Percentiles rank a stretch among this genome's conserved stretches.
phyloP scores from a whole-genome alignment of 2,888 invertebrate genomes.

The Taphrorychus bicolor region DNA sequence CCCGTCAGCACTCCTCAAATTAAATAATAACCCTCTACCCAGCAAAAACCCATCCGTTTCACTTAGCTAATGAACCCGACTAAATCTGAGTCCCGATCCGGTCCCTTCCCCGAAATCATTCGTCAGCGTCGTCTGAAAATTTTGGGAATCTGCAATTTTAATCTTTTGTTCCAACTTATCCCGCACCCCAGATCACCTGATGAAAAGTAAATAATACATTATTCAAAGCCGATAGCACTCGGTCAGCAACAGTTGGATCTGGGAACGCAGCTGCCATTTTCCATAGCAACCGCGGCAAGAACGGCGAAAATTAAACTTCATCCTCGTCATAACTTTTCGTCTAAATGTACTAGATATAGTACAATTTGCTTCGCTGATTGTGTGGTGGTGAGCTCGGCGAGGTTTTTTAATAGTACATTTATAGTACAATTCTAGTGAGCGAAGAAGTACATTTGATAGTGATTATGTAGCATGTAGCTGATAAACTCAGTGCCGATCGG shows the following conservation, averaged over 20 bases:
- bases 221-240: neutral
- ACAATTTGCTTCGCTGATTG: neutral
- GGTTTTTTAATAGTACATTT: too few relatives aligned
- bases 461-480: neutral
- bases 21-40: too few relatives aligned
- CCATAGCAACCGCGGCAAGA: conserved; percentile 33
- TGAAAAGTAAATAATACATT: conserved; percentile 7
- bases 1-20: too few relatives aligned
- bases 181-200: neutral
- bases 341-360: neutral
- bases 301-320: conserved; percentile 33
- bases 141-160: neutral
- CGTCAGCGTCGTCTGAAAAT: neutral
- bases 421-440: neutral
- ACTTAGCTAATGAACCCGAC: too few relatives aligned
- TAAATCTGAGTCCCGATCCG: too few relatives aligned
- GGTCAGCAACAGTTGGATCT: conserved; percentile 21
- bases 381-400: neutral
- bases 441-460: neutral
- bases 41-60: too few relatives aligned
- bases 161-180: neutral
- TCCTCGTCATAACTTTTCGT: conserved; percentile 9
- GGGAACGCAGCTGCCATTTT: conserved; percentile 30
- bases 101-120: neutral
- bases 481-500: conserved; percentile 46